These are phyloP conservation scores for Pherbina coryleti DNA, from an alignment of 2,888 invertebrate species.

Conservation along the genomic window DNA sequence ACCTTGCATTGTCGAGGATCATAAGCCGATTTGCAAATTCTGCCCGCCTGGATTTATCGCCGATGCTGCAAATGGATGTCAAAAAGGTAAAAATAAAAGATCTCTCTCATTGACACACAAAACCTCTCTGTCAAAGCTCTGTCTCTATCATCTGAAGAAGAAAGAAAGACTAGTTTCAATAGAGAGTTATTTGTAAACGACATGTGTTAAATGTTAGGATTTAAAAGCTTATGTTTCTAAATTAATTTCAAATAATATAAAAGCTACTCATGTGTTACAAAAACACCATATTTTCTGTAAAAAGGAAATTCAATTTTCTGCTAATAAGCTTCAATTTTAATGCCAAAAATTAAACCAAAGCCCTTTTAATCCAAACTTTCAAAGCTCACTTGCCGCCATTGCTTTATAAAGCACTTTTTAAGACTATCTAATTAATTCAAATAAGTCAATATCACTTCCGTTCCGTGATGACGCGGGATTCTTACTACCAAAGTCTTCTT, in stretches of 20 bases:
- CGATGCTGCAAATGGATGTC: constrained; percentile 93
- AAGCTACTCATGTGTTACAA: constrained; percentile 6
- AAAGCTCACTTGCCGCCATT: constrained; percentile 18
- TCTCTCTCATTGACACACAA: constrained; percentile 50
- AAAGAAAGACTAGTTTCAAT: background rate
- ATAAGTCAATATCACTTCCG: background rate
- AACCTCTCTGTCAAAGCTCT: constrained; percentile 20
- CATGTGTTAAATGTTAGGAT: background rate
- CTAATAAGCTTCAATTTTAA: constrained; percentile 14
- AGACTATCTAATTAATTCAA: background rate
- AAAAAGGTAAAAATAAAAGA: constrained; percentile 85
- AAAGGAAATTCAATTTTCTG: background rate
- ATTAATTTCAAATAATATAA: background rate
- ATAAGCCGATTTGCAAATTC: constrained; percentile 95
- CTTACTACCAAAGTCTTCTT: constrained; percentile 28
- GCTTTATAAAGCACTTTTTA: constrained; percentile 4
- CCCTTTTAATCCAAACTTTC: constrained; percentile 15
- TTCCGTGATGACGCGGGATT: constrained; percentile 18
- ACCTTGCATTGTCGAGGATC: constrained; percentile 94
- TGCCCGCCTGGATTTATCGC: constrained; percentile 94
- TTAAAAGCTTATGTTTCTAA: background rate
- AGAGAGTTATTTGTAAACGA: constrained; percentile 2
- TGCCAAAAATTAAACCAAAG: background rate
- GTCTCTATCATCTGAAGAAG: background rate
- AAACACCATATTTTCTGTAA: background rate